A percentile compares a stretch with the other conserved stretches of the same genome.
Conservation (phyloP, 1,140 invertebrate species). For the Lanistes nyassanus region DNA sequence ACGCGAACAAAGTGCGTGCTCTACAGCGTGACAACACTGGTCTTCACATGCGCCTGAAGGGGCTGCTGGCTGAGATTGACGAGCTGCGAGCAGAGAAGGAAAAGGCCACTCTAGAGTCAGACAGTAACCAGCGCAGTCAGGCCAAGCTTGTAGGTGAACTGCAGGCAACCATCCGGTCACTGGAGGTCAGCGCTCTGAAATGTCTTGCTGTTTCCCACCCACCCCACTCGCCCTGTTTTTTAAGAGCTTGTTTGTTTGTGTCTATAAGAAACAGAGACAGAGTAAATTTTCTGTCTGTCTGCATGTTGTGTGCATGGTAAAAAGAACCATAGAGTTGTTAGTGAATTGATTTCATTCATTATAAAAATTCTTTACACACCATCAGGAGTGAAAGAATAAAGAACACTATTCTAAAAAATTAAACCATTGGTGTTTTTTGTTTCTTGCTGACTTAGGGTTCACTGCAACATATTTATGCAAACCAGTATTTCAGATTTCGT, state of each 20-base stretch:
- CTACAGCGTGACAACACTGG: conserved; percentile 64
- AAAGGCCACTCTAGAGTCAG: conserved; percentile 57
- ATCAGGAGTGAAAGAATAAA: too few species aligned
- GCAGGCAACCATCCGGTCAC: conserved; percentile 53
- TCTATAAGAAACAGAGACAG: not conserved
- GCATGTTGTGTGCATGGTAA: too few species aligned
- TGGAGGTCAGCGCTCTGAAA: conserved; percentile 52
- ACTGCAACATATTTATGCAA: too few species aligned
- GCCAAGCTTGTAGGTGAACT: conserved; percentile 59
- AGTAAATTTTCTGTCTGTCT: too few species aligned
- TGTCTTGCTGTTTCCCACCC: not conserved
- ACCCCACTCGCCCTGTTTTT: conserved; percentile 1
- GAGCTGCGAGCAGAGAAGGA: conserved; percentile 61
- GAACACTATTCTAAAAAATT: too few species aligned
- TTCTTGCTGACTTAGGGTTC: not conserved
- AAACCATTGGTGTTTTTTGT: too few species aligned
- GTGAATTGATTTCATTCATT: too few species aligned
- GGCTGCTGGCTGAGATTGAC: conserved; percentile 62
- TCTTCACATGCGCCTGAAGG: conserved; percentile 59
- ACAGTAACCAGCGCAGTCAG: conserved; percentile 55
- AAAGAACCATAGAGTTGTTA: too few species aligned
- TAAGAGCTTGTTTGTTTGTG: not conserved
- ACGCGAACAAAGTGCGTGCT: conserved; percentile 56
- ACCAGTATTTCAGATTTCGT: too few species aligned
- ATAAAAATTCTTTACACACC: too few species aligned